Evolutionary conservation across 1,140 invertebrate genomes (phyloP).

Genomic region (Carposina sasakii): DNA sequence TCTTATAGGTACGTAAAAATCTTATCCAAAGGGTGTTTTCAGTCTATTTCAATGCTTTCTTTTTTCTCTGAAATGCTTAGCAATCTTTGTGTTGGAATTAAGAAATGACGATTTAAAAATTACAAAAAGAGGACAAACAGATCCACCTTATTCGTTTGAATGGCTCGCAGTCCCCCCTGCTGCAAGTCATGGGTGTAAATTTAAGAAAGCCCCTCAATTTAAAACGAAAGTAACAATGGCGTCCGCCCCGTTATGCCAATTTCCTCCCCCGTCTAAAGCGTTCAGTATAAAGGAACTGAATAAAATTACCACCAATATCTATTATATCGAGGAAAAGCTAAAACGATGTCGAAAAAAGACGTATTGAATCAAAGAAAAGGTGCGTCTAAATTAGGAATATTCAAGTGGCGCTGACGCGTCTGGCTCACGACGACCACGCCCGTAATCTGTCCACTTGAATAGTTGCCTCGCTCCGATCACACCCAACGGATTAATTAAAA

Average conservation of each 20-base stretch:
- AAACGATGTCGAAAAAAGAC: neutral
- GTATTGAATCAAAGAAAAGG: neutral
- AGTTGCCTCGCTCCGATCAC: slow-evolving; percentile 34
- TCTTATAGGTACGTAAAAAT: too few species aligned
- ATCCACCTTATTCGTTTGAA: too few species aligned
- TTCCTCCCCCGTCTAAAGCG: slow-evolving; percentile 55
- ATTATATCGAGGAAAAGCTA: slow-evolving; percentile 4
- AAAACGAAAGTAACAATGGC: slow-evolving; percentile 67
- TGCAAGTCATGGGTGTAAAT: slow-evolving; percentile 69
- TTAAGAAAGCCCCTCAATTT: slow-evolving; percentile 68
- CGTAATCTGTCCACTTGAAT: slow-evolving; percentile 38
- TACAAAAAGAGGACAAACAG: too few species aligned
- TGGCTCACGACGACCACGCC: slow-evolving; percentile 26
- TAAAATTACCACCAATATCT: slow-evolving; percentile 42
- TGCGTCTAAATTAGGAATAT: too few species aligned
- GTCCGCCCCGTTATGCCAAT: slow-evolving; percentile 58
- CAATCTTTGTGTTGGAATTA: too few species aligned
- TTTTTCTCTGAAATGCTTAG: too few species aligned
- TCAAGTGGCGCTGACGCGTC: slow-evolving; percentile 28
- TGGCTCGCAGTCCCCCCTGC: slow-evolving; percentile 24
- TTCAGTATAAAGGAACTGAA: slow-evolving; percentile 41
- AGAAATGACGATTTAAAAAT: too few species aligned
- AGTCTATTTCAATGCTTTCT: too few species aligned
- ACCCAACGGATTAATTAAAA: slow-evolving; percentile 46
- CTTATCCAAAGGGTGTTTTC: too few species aligned